phyloP scores from a whole-genome alignment of 2,113 vertebrate species.

The Colaptes auratus region DNA sequence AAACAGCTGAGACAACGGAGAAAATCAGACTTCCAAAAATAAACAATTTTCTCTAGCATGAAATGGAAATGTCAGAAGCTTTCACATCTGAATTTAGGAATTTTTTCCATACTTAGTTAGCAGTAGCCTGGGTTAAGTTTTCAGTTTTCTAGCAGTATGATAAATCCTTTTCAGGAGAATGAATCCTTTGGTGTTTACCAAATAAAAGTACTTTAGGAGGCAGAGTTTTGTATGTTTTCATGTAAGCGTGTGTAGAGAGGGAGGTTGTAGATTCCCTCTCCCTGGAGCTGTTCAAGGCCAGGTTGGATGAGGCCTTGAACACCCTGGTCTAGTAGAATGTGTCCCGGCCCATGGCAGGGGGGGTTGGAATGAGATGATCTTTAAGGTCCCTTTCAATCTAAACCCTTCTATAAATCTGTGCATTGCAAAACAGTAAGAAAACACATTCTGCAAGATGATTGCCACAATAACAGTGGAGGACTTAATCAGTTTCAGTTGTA shows the following conservation, averaged over 20 bases:
- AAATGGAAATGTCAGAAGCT: background rate
- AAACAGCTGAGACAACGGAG: background rate
- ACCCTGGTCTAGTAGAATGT: no score
- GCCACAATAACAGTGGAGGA: background rate
- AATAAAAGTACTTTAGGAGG: background rate
- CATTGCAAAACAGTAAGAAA: background rate
- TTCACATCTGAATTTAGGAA: background rate
- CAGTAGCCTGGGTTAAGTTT: background rate
- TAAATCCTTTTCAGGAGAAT: background rate
- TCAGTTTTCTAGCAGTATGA: background rate
- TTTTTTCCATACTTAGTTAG: background rate
- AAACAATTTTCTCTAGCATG: accelerated
- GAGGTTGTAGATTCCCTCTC: background rate
- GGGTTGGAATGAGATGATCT: no score
- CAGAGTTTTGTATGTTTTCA: background rate
- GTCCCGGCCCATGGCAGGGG: no score
- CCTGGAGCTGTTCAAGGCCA: no score
- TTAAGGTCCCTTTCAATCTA: no score
- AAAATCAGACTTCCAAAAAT: background rate
- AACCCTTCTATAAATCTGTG: no score
- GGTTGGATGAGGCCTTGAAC: no score
- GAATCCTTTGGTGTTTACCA: background rate
- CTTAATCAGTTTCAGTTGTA: background rate
- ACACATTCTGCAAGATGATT: background rate
- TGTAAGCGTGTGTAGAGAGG: background rate